Conservation (phyloP, 2,113 vertebrate species). For the Callorhinus ursinus region DNA sequence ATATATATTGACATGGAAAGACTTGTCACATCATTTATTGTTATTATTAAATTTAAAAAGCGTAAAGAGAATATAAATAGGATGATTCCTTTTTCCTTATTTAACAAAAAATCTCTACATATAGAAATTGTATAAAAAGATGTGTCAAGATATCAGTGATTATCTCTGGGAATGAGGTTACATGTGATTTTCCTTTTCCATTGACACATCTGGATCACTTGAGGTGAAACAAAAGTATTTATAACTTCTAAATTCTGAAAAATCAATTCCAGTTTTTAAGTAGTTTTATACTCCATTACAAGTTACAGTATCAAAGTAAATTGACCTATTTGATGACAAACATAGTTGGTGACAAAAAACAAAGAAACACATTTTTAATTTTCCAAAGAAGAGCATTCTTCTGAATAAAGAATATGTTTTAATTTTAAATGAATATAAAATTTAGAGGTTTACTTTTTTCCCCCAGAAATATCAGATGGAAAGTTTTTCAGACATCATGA, state of each 20-base stretch:
- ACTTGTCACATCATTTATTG: neutral
- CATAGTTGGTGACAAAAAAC: neutral
- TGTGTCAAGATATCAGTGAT: neutral
- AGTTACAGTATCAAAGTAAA: neutral
- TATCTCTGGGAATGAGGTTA: neutral
- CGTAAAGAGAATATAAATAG: neutral
- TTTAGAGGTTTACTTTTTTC: neutral
- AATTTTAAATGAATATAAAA: neutral
- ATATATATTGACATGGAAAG: neutral
- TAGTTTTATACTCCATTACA: neutral
- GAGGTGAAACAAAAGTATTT: neutral
- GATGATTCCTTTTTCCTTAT: neutral
- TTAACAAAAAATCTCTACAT: conserved; percentile 1
- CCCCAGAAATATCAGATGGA: neutral
- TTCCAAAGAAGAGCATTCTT: neutral
- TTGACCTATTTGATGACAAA: neutral
- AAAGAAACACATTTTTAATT: neutral
- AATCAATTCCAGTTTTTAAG: neutral
- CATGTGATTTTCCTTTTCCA: neutral
- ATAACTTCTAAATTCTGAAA: neutral
- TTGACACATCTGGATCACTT: neutral
- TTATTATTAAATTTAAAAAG: neutral
- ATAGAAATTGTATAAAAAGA: neutral
- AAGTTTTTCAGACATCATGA: neutral
- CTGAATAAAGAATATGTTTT: neutral